Evolutionary conservation across 2,113 vertebrate species (phyloP), one percentile per base, ranked within the genome.

Genomic region (Holacanthus passer): DNA sequence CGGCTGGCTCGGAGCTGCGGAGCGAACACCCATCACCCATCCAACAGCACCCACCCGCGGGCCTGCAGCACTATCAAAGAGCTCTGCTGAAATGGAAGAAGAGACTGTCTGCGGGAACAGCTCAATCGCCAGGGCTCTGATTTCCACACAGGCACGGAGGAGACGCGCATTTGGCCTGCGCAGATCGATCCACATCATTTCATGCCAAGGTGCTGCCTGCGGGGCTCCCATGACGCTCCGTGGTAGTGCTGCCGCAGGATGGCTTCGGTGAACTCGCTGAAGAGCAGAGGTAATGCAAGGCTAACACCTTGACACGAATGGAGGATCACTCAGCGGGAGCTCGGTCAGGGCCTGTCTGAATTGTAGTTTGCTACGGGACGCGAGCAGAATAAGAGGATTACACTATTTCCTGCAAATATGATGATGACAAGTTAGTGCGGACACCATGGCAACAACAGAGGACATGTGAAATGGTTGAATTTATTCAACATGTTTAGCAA

Each of bases 11-110:
- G 43, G 32, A 90, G 81, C 60, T 52, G 32, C 64, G 68, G 45
- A 71, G 68, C 27, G 63, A 82, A 65, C 74, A 78, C 80, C 69
- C 77, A 74, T 71, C 72, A 47, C 59, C 82, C 79, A 59, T 56
- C 81, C 76, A 45, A 50, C 78, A 78, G 76, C 70, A 86, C 55
- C 69, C 69, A 82, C 75, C 58, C 52, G 41, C 45, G n/a, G 75
- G 82, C 83, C 81, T 58, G 70, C 68, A 81, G 69, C 77, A 53
- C 81, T 62, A 77, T 90, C 70, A 89, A 83, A 77, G 64, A 63
- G 48, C 68, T 66, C 45, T 10, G 77, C 55, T 65, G 60, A 66
- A 83, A 83, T 71, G 62, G 72, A 72, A 77, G 64, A 68, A 29
- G 67, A 79, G 45, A 68, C 52, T 71, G 76, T 63, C 70, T 66